A percentile compares a stretch with the other conserved stretches of the same genome.
These are phyloP conservation scores for Pristionchus mayeri DNA, from an alignment of 2,888 invertebrate genomes.

Conservation along the genomic window DNA sequence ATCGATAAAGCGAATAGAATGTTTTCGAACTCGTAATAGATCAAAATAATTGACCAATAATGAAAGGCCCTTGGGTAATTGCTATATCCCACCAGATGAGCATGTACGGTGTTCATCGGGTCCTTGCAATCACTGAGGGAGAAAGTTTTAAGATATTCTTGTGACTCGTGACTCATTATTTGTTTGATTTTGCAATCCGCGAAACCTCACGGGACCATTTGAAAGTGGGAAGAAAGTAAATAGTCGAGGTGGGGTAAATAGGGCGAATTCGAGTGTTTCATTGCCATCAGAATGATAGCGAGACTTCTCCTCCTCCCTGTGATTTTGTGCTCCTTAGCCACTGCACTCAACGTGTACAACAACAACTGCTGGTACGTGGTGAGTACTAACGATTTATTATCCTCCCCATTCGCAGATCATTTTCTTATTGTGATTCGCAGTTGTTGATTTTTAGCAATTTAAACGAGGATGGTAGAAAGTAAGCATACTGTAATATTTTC, in stretches of 20 bases:
- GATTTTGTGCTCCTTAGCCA: not conserved
- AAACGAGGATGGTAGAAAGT: not conserved
- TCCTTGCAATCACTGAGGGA: no score
- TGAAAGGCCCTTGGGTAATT: no score
- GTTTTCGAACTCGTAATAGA: no score
- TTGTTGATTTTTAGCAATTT: not conserved
- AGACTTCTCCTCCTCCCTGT: conserved; percentile 1
- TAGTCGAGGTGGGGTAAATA: conserved; percentile 31
- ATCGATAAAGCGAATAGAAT: no score
- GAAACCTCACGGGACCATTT: not conserved
- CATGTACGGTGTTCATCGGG: no score
- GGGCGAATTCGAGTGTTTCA: not conserved
- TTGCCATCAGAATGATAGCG: not conserved
- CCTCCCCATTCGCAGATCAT: no score
- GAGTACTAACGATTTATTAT: no score
- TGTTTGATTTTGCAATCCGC: conserved; percentile 22
- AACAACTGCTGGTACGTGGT: conserved; percentile 39
- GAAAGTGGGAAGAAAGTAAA: conserved; percentile 24
- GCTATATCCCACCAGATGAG: no score
- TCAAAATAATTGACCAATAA: no score
- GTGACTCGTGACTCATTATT: conserved; percentile 42
- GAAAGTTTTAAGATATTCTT: no score
- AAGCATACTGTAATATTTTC: not conserved
- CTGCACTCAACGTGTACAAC: conserved; percentile 8
- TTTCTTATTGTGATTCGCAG: no score